Percentiles rank a stretch among this genome's conserved stretches.
Evolutionary conservation across 2,888 invertebrate genomes (phyloP).

Genomic region (Tetragonisca angustula): DNA sequence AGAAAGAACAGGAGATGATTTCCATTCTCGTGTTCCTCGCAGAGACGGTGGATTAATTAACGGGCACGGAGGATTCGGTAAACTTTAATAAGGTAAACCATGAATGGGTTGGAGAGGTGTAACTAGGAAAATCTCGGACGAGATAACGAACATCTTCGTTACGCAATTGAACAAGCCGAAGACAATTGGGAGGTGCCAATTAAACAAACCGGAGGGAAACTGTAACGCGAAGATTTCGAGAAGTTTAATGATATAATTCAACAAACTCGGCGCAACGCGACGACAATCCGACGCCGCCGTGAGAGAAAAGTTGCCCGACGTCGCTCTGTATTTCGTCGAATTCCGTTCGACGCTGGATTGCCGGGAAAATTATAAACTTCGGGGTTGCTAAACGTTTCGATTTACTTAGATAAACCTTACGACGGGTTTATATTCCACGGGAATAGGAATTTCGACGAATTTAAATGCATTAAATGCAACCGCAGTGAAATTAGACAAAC

Average conservation of each 20-base stretch:
- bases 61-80: neutral
- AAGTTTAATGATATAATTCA: constrained; percentile 13
- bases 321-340: neutral
- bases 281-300: neutral
- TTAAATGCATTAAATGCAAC: neutral
- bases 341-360: no score
- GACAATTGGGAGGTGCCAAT: constrained; percentile 10
- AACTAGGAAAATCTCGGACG: neutral
- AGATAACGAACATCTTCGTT: neutral
- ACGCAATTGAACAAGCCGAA: constrained; percentile 5
- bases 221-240: neutral
- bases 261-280: neutral
- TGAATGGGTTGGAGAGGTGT: neutral
- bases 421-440: neutral
- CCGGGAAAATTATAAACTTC: no score
- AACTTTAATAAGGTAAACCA: constrained; percentile 1
- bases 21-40: no score
- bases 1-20: neutral
- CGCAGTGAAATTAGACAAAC: neutral
- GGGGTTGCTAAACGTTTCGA: neutral
- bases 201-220: constrained; percentile 3
- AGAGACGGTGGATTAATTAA: neutral
- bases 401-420: neutral
- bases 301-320: neutral
- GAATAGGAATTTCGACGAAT: neutral